Evolutionary conservation across 2,113 vertebrate genomes (phyloP).

Genomic region (Megaceryle torquata): DNA sequence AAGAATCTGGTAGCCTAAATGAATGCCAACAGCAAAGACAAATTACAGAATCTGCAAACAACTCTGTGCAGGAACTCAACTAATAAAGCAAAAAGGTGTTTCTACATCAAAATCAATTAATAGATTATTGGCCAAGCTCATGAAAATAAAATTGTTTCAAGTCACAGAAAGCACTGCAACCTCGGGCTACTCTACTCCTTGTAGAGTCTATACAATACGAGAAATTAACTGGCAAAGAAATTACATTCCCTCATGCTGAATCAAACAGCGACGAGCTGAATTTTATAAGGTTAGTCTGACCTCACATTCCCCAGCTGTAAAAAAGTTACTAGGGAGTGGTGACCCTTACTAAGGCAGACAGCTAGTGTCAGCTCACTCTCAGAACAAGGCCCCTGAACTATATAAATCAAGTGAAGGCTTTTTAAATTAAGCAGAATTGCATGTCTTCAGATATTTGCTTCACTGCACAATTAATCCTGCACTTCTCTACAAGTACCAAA

Average conservation of each 20-base stretch:
- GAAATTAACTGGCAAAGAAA: slow-evolving; percentile 32
- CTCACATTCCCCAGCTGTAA: neutral
- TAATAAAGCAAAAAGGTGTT: slow-evolving; percentile 22
- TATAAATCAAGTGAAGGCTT: neutral
- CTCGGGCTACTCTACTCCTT: neutral
- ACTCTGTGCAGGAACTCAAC: neutral
- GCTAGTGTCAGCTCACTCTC: neutral
- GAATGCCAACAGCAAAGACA: slow-evolving; percentile 44
- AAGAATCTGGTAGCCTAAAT: slow-evolving; percentile 37
- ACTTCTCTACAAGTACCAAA: neutral
- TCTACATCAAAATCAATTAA: slow-evolving; percentile 24
- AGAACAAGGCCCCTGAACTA: neutral
- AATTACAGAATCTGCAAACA: slow-evolving; percentile 57
- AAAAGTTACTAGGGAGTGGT: neutral
- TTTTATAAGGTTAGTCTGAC: neutral
- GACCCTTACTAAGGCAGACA: neutral
- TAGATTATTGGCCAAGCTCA: neutral
- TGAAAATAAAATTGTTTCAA: neutral
- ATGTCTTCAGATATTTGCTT: neutral
- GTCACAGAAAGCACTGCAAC: neutral
- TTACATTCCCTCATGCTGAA: neutral
- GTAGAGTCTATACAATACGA: neutral
- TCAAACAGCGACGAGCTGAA: neutral
- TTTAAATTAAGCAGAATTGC: neutral
- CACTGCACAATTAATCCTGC: neutral